Evolutionary conservation across 2,797 vertebrate species (phyloP).

Genomic region (Chloroceryle amazona): DNA sequence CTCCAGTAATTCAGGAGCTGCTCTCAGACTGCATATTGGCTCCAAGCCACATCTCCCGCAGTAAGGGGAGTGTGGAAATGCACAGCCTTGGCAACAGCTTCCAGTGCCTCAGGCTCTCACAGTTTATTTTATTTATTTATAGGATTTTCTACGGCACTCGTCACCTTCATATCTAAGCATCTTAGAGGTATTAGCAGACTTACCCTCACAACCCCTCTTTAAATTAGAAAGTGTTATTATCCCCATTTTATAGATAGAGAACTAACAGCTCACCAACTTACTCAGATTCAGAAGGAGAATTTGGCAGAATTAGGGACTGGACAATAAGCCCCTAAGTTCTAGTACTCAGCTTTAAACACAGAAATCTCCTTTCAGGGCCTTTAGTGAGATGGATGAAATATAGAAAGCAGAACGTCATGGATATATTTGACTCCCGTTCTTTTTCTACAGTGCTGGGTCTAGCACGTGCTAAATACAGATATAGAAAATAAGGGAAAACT

Average conservation of each 20-base stretch:
- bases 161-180: slow-evolving; percentile 67
- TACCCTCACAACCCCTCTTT: slow-evolving; percentile 6
- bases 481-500: background rate
- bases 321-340: background rate
- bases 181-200: slow-evolving; percentile 58
- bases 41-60: slow-evolving; percentile 59
- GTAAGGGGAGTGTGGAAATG: slow-evolving; percentile 65
- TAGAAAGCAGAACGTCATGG: background rate
- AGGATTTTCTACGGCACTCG: slow-evolving; percentile 42
- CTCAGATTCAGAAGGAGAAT: background rate
- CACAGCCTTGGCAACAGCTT: slow-evolving; percentile 74
- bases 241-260: background rate
- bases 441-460: background rate
- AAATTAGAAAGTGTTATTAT: slow-evolving; percentile 18
- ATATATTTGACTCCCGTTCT: background rate
- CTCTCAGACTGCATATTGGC: slow-evolving; percentile 65
- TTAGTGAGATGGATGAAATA: background rate
- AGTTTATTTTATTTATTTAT: slow-evolving; percentile 77
- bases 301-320: background rate
- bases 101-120: slow-evolving; percentile 71
- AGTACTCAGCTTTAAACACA: background rate
- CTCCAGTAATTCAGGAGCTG: slow-evolving; percentile 33
- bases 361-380: background rate
- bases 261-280: background rate
- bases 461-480: background rate